Percentiles rank a stretch among this genome's conserved stretches.
phyloP scores from a whole-genome alignment of 2,888 invertebrate species.

The Drosophila engyochracea region DNA sequence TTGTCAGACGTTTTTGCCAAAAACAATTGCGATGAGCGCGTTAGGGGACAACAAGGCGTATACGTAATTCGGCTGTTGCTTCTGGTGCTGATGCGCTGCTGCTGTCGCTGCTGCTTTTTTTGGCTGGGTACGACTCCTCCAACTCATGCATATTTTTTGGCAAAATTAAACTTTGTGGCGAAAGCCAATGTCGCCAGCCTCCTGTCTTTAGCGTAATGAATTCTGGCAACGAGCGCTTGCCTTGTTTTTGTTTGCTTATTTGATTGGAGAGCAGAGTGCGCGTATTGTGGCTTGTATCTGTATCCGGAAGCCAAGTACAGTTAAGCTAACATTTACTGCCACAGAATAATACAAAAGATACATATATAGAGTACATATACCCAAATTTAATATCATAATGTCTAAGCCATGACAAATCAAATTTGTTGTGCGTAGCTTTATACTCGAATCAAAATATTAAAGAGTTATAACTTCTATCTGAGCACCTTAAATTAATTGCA shows the following conservation, averaged over 20 bases:
- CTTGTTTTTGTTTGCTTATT: conserved; percentile 61
- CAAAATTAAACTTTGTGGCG: conserved; percentile 46
- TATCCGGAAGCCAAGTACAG: conserved; percentile 50
- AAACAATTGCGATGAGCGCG: conserved; percentile 43
- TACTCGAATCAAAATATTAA: background rate
- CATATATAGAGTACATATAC: background rate
- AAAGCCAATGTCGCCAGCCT: conserved; percentile 18
- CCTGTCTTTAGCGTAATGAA: conserved; percentile 51
- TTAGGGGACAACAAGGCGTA: conserved; percentile 60
- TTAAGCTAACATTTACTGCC: conserved; percentile 41
- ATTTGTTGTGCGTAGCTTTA: background rate
- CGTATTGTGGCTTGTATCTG: conserved; percentile 37
- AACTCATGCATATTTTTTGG: conserved; percentile 59
- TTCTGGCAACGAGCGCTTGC: conserved; percentile 43
- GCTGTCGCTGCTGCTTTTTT: background rate
- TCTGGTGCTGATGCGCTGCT: conserved; percentile 8
- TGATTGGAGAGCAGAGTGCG: conserved; percentile 57
- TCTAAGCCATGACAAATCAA: background rate
- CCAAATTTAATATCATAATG: conserved; percentile 25
- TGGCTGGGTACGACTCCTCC: conserved; percentile 16
- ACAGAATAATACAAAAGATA: conserved; percentile 10
- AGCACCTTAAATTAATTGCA: background rate
- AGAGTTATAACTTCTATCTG: too few relatives aligned
- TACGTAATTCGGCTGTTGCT: conserved; percentile 63
- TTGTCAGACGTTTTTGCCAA: conserved; percentile 15